Percentiles rank a stretch among this genome's conserved stretches.
Evolutionary conservation across 2,888 invertebrate genomes (phyloP).

Genomic region (Onthophagus sagittarius): DNA sequence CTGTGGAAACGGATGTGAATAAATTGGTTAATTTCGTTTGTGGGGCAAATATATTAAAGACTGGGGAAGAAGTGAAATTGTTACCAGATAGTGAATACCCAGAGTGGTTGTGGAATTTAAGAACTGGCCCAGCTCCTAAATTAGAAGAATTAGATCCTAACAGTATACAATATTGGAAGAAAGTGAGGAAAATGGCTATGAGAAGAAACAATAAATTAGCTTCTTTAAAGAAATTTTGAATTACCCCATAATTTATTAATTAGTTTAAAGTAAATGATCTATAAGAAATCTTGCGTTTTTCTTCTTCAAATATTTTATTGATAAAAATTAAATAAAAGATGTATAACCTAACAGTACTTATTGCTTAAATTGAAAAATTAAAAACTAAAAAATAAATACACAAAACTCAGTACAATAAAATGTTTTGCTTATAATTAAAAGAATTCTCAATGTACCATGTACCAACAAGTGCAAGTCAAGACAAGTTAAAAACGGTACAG

Average conservation of each 20-base stretch:
- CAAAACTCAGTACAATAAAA: conserved; percentile 1
- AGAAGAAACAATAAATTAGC: conserved; percentile 60
- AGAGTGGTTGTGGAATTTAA: conserved; percentile 83
- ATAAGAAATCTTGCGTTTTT: not conserved
- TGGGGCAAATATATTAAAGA: conserved; percentile 78
- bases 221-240: conserved; percentile 59
- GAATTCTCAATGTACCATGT: conserved; percentile 4
- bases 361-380: conserved; percentile 10
- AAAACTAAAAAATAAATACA: conserved; percentile 11
- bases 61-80: conserved; percentile 75
- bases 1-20: conserved; percentile 80
- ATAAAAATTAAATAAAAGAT: conserved; percentile 10
- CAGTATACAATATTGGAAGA: conserved; percentile 78
- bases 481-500: conserved; percentile 1
- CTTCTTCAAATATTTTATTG: conserved; percentile 4
- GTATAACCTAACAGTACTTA: conserved; percentile 6
- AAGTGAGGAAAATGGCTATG: conserved; percentile 63
- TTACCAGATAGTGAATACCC: conserved; percentile 83
- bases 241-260: conserved; percentile 4
- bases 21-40: conserved; percentile 75
- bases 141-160: conserved; percentile 75
- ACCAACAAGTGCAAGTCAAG: conserved; percentile 4
- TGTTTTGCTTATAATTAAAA: not conserved
- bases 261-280: not conserved
- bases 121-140: conserved; percentile 59